phyloP scores from a whole-genome alignment of 1,140 invertebrate species.

The Apocrypta bakeri region DNA sequence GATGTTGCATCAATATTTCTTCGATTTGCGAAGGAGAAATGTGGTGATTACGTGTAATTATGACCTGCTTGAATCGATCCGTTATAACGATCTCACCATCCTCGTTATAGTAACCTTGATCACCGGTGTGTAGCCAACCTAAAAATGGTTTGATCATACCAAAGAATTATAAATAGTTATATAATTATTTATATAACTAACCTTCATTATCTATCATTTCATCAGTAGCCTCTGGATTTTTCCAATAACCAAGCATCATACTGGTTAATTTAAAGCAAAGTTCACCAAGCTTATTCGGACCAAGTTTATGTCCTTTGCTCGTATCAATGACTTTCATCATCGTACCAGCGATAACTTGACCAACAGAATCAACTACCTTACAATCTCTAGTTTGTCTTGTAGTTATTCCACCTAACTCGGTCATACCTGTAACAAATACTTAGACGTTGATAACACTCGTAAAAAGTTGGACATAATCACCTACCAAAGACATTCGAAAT shows the following conservation, averaged over 20 bases:
- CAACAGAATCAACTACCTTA: neutral
- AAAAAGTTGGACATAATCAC: too few relatives aligned
- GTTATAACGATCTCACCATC: constrained; percentile 73
- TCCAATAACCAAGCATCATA: constrained; percentile 32
- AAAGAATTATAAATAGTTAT: neutral
- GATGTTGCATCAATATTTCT: constrained; percentile 74
- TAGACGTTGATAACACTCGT: too few relatives aligned
- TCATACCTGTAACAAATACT: constrained; percentile 17
- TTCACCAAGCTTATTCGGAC: constrained; percentile 1
- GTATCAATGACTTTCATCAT: constrained; percentile 5
- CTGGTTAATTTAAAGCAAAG: neutral
- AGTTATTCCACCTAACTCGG: neutral
- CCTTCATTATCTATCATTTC: constrained; percentile 23
- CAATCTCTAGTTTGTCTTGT: neutral
- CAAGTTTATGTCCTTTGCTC: neutral
- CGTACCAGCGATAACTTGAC: neutral
- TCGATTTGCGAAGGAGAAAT: constrained; percentile 79
- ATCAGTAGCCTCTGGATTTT: constrained; percentile 17
- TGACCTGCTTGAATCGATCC: constrained; percentile 78
- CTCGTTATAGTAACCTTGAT: constrained; percentile 75
- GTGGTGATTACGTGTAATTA: constrained; percentile 77
- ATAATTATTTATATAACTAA: neutral
- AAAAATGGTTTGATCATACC: neutral
- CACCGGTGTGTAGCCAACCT: constrained; percentile 78
- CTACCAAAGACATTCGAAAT: neutral